Evolutionary conservation across 1,140 invertebrate genomes (phyloP).

Genomic region (Zaprionus inermis): DNA sequence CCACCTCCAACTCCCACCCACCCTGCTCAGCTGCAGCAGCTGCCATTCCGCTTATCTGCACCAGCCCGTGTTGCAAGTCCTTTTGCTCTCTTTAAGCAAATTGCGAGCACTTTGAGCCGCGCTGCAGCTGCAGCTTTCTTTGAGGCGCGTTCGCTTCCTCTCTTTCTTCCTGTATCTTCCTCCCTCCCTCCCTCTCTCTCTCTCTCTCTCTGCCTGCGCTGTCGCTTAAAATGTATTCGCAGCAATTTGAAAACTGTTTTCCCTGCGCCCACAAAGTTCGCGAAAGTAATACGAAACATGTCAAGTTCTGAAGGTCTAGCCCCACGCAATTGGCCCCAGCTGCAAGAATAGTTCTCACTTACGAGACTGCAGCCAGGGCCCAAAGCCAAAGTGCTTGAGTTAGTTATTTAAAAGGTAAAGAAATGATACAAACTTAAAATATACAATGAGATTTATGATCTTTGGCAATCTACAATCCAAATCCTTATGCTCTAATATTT

Average conservation of each 20-base stretch:
- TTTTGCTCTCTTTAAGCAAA: conserved; percentile 62
- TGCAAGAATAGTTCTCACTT: too few species aligned
- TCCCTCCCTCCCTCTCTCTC: background rate
- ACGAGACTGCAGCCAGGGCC: too few species aligned
- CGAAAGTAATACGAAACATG: background rate
- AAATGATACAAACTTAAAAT: background rate
- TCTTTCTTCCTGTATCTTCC: too few species aligned
- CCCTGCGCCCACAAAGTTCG: background rate
- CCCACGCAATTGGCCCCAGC: too few species aligned
- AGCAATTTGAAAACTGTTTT: background rate
- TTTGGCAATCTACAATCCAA: too few species aligned
- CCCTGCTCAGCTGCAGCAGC: conserved; percentile 47
- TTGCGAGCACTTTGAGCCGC: conserved; percentile 51
- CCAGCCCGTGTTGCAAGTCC: conserved; percentile 51
- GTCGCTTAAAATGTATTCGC: conserved; percentile 3
- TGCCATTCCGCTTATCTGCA: conserved; percentile 63
- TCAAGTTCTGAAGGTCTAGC: background rate
- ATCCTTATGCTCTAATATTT: too few species aligned
- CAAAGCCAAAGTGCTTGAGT: background rate
- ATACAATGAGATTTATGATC: too few species aligned
- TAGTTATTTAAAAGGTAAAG: background rate
- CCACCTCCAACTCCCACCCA: background rate
- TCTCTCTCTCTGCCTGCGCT: too few species aligned
- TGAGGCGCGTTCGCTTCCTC: conserved; percentile 20
- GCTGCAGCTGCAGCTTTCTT: conserved; percentile 23